Conservation (phyloP, 2,113 vertebrate species). For the Perccottus glenii region DNA sequence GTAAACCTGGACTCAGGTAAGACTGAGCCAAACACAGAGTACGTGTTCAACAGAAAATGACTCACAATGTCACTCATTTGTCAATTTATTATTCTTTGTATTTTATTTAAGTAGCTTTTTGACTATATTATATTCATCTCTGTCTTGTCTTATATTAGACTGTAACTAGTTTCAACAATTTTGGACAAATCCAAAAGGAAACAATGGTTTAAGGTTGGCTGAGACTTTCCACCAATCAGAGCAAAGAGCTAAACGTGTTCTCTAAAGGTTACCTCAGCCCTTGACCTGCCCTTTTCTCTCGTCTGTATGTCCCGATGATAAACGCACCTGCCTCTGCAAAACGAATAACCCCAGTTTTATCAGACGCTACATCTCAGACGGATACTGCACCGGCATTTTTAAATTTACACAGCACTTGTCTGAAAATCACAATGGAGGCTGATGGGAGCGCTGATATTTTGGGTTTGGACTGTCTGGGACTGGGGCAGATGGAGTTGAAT, state of each 20-base stretch:
- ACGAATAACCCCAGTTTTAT: not conserved
- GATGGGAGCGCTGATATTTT: not conserved
- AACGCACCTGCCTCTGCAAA: not conserved
- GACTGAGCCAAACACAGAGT: too few relatives aligned
- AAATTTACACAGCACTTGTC: not conserved
- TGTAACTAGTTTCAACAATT: too few relatives aligned
- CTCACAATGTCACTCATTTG: too few relatives aligned
- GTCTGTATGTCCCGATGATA: not conserved
- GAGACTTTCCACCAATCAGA: conserved; percentile 36
- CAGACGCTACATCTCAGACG: not conserved
- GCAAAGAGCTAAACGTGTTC: not conserved
- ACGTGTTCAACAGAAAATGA: too few relatives aligned
- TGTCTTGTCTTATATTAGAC: too few relatives aligned
- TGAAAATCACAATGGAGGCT: not conserved
- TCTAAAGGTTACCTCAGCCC: not conserved
- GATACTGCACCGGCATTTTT: not conserved
- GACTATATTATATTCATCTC: too few relatives aligned
- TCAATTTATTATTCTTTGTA: too few relatives aligned
- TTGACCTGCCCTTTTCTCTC: not conserved
- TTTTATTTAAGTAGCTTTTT: too few relatives aligned
- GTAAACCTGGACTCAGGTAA: too few relatives aligned
- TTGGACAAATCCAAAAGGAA: not conserved
- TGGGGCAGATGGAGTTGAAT: conserved; percentile 14
- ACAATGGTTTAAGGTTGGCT: conserved; percentile 39
- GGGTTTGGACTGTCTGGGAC: not conserved